phyloP scores from a whole-genome alignment of 2,113 vertebrate species.

The Cathartes aura region DNA sequence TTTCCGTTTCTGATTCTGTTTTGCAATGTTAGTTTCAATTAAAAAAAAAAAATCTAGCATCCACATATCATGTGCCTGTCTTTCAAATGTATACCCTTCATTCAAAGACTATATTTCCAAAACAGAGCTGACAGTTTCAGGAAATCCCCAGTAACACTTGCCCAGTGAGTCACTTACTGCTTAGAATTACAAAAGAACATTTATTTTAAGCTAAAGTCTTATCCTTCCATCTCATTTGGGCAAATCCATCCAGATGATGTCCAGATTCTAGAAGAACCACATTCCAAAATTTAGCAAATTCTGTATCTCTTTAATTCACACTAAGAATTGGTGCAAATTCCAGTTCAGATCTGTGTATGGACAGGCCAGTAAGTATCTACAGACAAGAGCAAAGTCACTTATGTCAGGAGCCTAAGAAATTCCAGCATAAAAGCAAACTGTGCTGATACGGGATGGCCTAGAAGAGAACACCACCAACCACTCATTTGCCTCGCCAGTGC shows the following conservation, averaged over 20 bases:
- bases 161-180: conserved; percentile 14
- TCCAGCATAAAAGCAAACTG: not conserved
- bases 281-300: not conserved
- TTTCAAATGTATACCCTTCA: not conserved
- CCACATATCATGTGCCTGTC: not conserved
- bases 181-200: not conserved
- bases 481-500: not conserved
- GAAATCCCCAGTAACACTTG: conserved; percentile 4
- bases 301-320: not conserved
- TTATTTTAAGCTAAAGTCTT: not conserved
- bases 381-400: not conserved
- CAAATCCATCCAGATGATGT: not conserved
- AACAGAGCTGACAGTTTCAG: not conserved
- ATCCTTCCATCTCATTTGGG: not conserved
- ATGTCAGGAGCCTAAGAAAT: not conserved
- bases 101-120: not conserved
- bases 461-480: not conserved
- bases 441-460: not conserved
- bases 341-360: not conserved
- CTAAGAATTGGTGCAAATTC: not conserved
- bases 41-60: not conserved
- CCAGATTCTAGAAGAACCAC: not conserved
- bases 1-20: not conserved
- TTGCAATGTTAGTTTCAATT: not conserved
- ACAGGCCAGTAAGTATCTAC: not conserved